A percentile compares a stretch with the other conserved stretches of the same genome.
Evolutionary conservation across 1,140 invertebrate genomes (phyloP).

Genomic region (Drosophila serrata): DNA sequence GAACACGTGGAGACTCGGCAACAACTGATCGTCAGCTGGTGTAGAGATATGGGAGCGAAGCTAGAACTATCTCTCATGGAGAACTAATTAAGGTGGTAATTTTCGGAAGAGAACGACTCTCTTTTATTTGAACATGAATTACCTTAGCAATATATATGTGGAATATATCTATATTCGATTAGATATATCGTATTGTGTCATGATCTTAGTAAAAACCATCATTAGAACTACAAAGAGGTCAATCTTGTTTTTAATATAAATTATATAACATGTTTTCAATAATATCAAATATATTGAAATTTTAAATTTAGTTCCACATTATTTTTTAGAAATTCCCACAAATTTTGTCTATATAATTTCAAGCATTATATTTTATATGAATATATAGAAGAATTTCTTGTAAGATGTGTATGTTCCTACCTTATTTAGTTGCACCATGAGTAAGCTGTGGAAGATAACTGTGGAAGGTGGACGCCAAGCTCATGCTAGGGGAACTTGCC

Average conservation of each 20-base stretch:
- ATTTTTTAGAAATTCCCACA: too few species aligned
- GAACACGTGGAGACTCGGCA: slow-evolving; percentile 21
- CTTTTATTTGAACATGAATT: not conserved
- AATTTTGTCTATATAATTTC: too few species aligned
- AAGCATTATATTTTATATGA: too few species aligned
- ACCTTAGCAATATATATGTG: too few species aligned
- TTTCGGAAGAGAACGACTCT: not conserved
- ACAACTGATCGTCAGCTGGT: slow-evolving; percentile 29
- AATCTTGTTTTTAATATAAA: not conserved
- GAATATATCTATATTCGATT: not conserved
- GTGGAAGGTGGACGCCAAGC: slow-evolving; percentile 22
- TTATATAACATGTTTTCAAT: not conserved
- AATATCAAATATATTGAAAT: too few species aligned
- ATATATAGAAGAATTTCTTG: too few species aligned
- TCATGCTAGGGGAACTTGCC: not conserved
- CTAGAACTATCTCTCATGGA: not conserved
- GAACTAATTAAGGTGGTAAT: not conserved
- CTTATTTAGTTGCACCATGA: not conserved
- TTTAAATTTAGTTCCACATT: not conserved
- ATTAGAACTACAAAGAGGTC: too few species aligned
- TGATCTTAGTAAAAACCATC: not conserved
- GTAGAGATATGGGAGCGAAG: not conserved
- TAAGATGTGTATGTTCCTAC: too few species aligned
- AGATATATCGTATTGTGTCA: not conserved
- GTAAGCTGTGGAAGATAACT: not conserved